phyloP scores from a whole-genome alignment of 2,797 vertebrate genomes.

The Lycodopsis pacificus region DNA sequence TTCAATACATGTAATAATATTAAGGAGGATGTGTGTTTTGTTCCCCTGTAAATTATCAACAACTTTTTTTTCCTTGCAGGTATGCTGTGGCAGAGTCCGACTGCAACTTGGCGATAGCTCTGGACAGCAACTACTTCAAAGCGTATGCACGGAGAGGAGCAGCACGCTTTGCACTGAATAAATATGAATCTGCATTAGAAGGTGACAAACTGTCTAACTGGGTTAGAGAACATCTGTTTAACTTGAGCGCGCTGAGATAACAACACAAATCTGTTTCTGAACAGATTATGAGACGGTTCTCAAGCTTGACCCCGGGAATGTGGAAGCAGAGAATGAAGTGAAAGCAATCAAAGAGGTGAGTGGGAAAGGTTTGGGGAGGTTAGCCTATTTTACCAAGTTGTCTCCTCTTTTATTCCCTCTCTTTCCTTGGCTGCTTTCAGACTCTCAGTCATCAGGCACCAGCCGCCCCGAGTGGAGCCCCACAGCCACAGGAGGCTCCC shows the following conservation, averaged over 20 bases:
- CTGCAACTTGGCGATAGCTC: constrained; percentile 93
- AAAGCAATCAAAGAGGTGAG: constrained; percentile 90
- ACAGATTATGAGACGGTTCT: constrained; percentile 94
- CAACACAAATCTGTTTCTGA: constrained; percentile 3
- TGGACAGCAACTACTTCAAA: constrained; percentile 90
- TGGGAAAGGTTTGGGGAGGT: rapidly evolving
- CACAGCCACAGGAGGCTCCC: constrained; percentile 2
- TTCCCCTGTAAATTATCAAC: rapidly evolving
- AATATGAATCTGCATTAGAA: constrained; percentile 89
- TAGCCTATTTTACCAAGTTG: rapidly evolving
- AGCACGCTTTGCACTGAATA: constrained; percentile 87
- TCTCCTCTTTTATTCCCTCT: rapidly evolving
- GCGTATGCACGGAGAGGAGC: constrained; percentile 92
- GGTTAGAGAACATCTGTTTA: background rate
- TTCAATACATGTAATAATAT: background rate
- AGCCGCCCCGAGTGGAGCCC: constrained; percentile 44
- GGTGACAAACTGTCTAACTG: constrained; percentile 74
- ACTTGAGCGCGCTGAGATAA: background rate
- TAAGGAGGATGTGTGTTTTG: background rate
- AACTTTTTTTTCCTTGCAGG: constrained; percentile 71
- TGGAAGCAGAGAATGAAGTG: constrained; percentile 91
- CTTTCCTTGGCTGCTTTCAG: constrained; percentile 68
- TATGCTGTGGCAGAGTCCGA: constrained; percentile 96
- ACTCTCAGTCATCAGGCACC: constrained; percentile 68
- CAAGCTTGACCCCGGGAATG: constrained; percentile 89